Evolutionary conservation across 1,140 invertebrate genomes (phyloP).

Genomic region (Yoshiicerus persimilis): DNA sequence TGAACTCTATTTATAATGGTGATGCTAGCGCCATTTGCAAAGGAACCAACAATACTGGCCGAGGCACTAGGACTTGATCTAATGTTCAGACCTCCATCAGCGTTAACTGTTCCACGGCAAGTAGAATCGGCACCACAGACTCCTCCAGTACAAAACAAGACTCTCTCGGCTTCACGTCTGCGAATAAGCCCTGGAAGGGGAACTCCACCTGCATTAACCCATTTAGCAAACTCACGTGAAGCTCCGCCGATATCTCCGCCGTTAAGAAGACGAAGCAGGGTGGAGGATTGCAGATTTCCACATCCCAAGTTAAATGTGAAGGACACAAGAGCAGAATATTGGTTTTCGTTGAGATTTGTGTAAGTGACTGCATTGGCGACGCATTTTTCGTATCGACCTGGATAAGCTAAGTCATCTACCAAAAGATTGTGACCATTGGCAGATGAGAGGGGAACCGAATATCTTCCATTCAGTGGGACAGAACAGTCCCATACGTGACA

Average conservation of each 20-base stretch:
- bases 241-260: slow-evolving; percentile 31
- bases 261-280: slow-evolving; percentile 20
- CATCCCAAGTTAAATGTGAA: slow-evolving; percentile 47
- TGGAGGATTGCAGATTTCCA: slow-evolving; percentile 38
- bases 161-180: slow-evolving; percentile 37
- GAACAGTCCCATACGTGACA: slow-evolving; percentile 43
- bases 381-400: slow-evolving; percentile 39
- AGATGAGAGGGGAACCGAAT: slow-evolving; percentile 31
- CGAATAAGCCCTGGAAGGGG: slow-evolving; percentile 40
- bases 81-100: slow-evolving; percentile 14
- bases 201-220: slow-evolving; percentile 42
- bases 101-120: slow-evolving; percentile 6
- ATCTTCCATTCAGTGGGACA: slow-evolving; percentile 44
- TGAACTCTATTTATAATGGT: slow-evolving; percentile 24
- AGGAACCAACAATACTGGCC: slow-evolving; percentile 22
- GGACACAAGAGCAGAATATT: slow-evolving; percentile 43
- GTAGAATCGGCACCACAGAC: slow-evolving; percentile 3
- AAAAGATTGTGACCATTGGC: slow-evolving; percentile 38
- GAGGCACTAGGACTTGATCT: slow-evolving; percentile 24
- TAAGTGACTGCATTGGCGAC: slow-evolving; percentile 20
- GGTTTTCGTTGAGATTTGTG: slow-evolving; percentile 35
- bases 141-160: slow-evolving; percentile 36
- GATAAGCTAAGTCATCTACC: slow-evolving; percentile 24
- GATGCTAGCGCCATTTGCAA: not conserved
- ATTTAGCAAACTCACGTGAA: slow-evolving; percentile 34